phyloP scores from a whole-genome alignment of 2,113 vertebrate species.

The Dicaeum eximium region DNA sequence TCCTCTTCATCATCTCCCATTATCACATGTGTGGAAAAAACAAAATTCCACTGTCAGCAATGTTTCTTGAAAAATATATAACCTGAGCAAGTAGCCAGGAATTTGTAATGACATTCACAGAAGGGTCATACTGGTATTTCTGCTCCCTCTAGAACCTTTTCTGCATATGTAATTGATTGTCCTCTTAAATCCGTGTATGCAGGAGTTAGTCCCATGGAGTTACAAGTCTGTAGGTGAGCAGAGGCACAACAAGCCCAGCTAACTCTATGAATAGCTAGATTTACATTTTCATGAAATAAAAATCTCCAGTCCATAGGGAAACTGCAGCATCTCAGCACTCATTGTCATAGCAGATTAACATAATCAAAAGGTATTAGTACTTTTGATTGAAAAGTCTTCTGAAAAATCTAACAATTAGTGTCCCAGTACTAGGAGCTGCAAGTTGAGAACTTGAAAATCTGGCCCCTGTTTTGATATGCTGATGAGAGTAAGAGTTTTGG shows the following conservation, averaged over 20 bases:
- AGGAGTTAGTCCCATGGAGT: background rate
- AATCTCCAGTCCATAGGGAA: background rate
- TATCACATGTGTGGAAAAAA: background rate
- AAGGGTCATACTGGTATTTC: background rate
- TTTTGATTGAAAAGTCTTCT: background rate
- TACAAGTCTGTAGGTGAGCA: background rate
- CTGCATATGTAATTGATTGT: background rate
- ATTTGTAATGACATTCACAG: background rate
- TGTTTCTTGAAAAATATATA: background rate
- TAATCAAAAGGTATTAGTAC: background rate
- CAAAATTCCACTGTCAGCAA: background rate
- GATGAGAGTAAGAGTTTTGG: background rate
- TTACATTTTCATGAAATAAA: background rate
- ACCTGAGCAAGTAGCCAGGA: background rate
- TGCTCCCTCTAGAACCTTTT: background rate
- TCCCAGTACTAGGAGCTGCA: background rate
- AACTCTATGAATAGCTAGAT: background rate
- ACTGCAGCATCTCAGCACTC: background rate
- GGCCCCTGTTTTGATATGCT: background rate
- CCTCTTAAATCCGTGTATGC: background rate
- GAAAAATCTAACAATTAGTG: background rate
- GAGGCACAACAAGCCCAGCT: background rate
- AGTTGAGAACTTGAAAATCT: background rate
- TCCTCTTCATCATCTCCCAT: background rate
- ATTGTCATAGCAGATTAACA: background rate